Percentiles rank a stretch among this genome's conserved stretches.
These are phyloP conservation scores for Morphnarchus princeps DNA, from an alignment of 2,113 vertebrate genomes.

Conservation along the genomic window DNA sequence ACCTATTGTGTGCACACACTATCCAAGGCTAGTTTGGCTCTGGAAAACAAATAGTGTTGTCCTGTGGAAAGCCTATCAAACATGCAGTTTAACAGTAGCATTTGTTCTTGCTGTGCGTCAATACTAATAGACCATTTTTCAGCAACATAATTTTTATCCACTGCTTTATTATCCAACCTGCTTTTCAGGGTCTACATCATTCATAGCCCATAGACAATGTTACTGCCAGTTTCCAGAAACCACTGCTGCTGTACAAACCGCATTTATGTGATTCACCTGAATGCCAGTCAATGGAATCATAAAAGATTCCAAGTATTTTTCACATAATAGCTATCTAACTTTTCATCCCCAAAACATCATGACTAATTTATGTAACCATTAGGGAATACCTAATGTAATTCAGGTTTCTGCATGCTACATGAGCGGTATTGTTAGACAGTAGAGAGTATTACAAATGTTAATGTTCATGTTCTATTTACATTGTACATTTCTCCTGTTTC, in stretches of 20 bases:
- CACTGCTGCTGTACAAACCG: not conserved
- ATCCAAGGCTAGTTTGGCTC: not conserved
- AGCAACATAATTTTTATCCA: constrained; percentile 47
- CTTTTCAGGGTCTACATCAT: not conserved
- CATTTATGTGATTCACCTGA: constrained; percentile 15
- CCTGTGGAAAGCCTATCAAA: constrained; percentile 37
- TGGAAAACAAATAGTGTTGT: constrained; percentile 12
- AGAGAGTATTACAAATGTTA: not conserved
- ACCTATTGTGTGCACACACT: not conserved
- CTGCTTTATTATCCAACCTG: constrained; percentile 35
- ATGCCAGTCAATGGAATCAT: constrained; percentile 20
- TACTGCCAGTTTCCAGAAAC: not conserved
- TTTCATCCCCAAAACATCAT: constrained; percentile 40
- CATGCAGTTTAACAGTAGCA: not conserved
- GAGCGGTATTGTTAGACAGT: not conserved
- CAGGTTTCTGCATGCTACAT: constrained; percentile 11
- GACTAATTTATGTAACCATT: constrained; percentile 59
- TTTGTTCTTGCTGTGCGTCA: constrained; percentile 43
- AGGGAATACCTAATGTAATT: constrained; percentile 49
- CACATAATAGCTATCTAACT: constrained; percentile 27
- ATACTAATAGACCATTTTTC: constrained; percentile 51
- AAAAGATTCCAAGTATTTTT: constrained; percentile 24
- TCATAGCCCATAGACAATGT: not conserved
- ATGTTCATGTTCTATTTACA: constrained; percentile 50
- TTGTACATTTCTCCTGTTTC: constrained; percentile 19